These are phyloP conservation scores for Hypomecis punctinalis DNA, from an alignment of 2,888 invertebrate genomes.

Conservation along the genomic window DNA sequence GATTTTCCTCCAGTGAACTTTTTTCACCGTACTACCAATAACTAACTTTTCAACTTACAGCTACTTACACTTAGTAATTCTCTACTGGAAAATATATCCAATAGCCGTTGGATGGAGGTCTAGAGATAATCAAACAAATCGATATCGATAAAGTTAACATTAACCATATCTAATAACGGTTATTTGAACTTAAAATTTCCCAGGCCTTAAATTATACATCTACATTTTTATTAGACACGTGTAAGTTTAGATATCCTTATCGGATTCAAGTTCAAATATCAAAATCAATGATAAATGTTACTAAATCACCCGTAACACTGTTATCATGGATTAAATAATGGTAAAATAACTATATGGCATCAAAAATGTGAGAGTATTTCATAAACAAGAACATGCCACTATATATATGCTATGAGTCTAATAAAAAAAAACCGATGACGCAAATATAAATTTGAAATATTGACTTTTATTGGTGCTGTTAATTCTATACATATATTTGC, in stretches of 20 bases:
- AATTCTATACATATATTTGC: too few species aligned
- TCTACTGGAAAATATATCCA: neutral
- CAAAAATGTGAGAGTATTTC: neutral
- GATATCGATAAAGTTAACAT: neutral
- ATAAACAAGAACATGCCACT: too few species aligned
- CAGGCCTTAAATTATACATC: constrained; percentile 15
- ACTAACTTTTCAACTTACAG: too few species aligned
- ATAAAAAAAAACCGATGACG: too few species aligned
- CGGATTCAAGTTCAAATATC: constrained; percentile 18
- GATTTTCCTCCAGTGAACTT: too few species aligned
- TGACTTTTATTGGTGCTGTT: too few species aligned
- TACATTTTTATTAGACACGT: constrained; percentile 1
- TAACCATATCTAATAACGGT: constrained; percentile 6
- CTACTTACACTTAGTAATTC: too few species aligned
- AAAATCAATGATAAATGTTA: neutral
- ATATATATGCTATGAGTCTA: too few species aligned
- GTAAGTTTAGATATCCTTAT: constrained; percentile 18
- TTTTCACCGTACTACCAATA: too few species aligned
- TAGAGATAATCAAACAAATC: neutral
- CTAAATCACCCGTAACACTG: too few species aligned
- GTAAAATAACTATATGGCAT: neutral
- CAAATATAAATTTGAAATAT: too few species aligned
- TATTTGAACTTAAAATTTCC: constrained; percentile 20
- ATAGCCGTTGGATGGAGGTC: neutral
- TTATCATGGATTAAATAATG: neutral